Evolutionary conservation across 2,888 invertebrate genomes (phyloP).

Genomic region (Melangyna quadrimaculata): DNA sequence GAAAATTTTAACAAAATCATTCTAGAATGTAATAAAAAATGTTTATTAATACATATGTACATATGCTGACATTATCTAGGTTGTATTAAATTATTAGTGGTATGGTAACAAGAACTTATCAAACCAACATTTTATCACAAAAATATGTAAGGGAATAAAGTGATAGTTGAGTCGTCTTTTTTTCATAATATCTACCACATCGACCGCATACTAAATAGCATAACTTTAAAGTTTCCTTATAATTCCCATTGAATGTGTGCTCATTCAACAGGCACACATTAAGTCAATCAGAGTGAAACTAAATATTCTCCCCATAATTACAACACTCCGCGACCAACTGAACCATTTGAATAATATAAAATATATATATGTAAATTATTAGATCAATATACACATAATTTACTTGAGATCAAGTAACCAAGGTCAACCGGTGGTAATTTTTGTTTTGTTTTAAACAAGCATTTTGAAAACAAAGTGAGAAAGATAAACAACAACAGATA

Average conservation of each 20-base stretch:
- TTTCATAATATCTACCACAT: conserved; percentile 45
- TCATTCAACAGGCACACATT: conserved; percentile 42
- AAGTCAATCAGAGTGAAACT: conserved; percentile 45
- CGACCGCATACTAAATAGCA: conserved; percentile 29
- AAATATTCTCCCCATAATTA: conserved; percentile 16
- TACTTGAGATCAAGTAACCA: conserved; percentile 13
- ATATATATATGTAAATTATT: background rate
- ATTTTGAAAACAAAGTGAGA: background rate
- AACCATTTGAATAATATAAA: background rate
- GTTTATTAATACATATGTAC: background rate
- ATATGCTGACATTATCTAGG: background rate
- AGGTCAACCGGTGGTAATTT: conserved; percentile 36
- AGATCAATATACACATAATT: background rate
- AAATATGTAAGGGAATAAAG: background rate
- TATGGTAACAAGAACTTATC: background rate
- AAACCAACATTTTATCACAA: background rate
- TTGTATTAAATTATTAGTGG: background rate
- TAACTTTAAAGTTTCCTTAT: conserved; percentile 30
- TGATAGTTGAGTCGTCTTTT: background rate
- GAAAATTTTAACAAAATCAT: too few species aligned
- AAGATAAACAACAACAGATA: conserved; percentile 12
- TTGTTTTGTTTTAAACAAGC: background rate
- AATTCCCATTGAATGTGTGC: conserved; percentile 16
- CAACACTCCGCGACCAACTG: background rate
- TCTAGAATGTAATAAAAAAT: too few species aligned